A percentile compares a stretch with the other conserved stretches of the same genome.
phyloP scores from a whole-genome alignment of 2,888 invertebrate genomes.

The Epistrophe eligans region DNA sequence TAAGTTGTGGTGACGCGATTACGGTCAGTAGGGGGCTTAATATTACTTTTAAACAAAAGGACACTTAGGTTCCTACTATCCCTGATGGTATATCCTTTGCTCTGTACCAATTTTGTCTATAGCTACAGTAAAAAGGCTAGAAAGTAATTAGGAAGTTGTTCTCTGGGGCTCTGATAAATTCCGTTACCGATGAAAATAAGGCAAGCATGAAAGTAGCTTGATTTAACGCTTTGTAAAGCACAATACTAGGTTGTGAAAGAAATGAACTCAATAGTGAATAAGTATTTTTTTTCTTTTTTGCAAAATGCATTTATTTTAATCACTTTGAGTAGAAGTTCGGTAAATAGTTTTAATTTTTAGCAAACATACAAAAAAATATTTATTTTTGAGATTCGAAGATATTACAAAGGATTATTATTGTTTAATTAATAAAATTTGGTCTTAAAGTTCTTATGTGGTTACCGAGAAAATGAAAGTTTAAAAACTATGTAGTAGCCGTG shows the following conservation, averaged over 20 bases:
- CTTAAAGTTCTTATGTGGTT: too few relatives aligned
- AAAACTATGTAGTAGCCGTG: too few relatives aligned
- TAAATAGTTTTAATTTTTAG: too few relatives aligned
- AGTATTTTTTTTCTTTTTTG: too few relatives aligned
- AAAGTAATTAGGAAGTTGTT: conserved; percentile 66
- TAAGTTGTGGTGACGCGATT: background rate
- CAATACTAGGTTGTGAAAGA: conserved; percentile 8
- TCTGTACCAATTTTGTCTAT: background rate
- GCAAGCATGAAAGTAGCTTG: conserved; percentile 9
- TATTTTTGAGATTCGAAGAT: too few relatives aligned
- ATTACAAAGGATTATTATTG: too few relatives aligned
- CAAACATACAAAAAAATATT: too few relatives aligned
- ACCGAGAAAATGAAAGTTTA: too few relatives aligned
- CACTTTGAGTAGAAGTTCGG: too few relatives aligned
- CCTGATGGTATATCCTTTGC: background rate
- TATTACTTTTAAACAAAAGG: conserved; percentile 44
- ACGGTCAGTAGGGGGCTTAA: conserved; percentile 17
- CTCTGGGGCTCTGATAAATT: conserved; percentile 26
- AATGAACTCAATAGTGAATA: background rate
- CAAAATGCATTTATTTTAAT: too few relatives aligned
- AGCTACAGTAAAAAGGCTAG: conserved; percentile 29
- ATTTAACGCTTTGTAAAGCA: conserved; percentile 12
- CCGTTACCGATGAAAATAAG: conserved; percentile 22
- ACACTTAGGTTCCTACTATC: conserved; percentile 27
- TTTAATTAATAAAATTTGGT: too few relatives aligned